phyloP scores from a whole-genome alignment of 2,113 vertebrate genomes.

The Anser brachyrhynchus region DNA sequence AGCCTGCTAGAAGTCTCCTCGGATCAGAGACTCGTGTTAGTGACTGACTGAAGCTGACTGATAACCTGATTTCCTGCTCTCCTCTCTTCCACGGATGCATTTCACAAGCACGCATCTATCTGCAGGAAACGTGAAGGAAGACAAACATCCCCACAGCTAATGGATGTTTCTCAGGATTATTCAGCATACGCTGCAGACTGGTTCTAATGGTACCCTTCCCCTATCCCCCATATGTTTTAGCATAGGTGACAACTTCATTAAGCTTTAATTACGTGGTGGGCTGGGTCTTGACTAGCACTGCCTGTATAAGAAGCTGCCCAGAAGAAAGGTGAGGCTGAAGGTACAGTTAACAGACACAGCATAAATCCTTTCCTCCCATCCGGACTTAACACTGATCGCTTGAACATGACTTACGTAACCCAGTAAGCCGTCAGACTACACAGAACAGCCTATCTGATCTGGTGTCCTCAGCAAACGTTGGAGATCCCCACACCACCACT shows the following conservation, averaged over 20 bases:
- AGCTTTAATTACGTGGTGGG: neutral
- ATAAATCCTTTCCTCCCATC: slow-evolving; percentile 46
- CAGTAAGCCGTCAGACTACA: slow-evolving; percentile 45
- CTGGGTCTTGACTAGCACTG: neutral
- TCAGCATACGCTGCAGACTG: neutral
- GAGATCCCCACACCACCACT: neutral
- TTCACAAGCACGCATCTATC: neutral
- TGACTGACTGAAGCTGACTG: neutral
- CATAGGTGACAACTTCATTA: neutral
- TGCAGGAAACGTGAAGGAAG: neutral
- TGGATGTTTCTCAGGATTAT: neutral
- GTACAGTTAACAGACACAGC: neutral
- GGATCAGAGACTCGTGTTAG: neutral
- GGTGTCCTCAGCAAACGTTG: neutral
- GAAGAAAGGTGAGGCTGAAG: slow-evolving; percentile 8
- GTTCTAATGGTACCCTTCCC: neutral
- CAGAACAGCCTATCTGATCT: neutral
- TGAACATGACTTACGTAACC: slow-evolving; percentile 46
- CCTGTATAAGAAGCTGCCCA: neutral
- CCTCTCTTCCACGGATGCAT: neutral
- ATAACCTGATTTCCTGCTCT: neutral
- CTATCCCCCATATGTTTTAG: neutral
- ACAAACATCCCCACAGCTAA: neutral
- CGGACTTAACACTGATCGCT: slow-evolving; percentile 51
- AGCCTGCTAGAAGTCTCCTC: neutral